phyloP scores from a whole-genome alignment of 2,888 invertebrate genomes.

The Ornithoptera alexandrae region DNA sequence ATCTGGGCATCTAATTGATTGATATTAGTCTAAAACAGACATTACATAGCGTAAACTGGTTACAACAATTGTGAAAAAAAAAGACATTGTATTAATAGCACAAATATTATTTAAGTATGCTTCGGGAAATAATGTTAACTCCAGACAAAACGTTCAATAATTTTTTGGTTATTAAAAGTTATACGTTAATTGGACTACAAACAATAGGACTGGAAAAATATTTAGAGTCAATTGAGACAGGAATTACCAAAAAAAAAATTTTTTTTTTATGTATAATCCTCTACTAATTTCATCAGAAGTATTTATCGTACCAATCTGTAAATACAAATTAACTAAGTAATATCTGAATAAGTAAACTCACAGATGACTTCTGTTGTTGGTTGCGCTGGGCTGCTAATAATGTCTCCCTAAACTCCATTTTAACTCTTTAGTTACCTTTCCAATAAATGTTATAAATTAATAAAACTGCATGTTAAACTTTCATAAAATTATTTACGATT shows the following conservation, averaged over 20 bases:
- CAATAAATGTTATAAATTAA: constrained; percentile 41
- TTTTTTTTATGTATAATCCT: background rate
- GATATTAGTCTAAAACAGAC: background rate
- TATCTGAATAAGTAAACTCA: constrained; percentile 52
- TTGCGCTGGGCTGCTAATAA: constrained; percentile 74
- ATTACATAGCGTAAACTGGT: background rate
- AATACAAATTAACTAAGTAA: constrained; percentile 25
- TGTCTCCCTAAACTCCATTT: constrained; percentile 76
- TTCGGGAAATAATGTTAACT: too few relatives aligned
- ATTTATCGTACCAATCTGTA: background rate
- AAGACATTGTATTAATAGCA: too few relatives aligned
- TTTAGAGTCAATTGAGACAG: background rate
- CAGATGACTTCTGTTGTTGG: constrained; percentile 79
- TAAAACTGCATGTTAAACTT: constrained; percentile 40
- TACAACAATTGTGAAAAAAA: too few relatives aligned
- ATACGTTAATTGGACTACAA: too few relatives aligned
- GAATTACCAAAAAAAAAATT: background rate
- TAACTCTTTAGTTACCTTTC: constrained; percentile 29
- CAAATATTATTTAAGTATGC: too few relatives aligned
- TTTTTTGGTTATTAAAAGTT: too few relatives aligned
- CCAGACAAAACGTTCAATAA: too few relatives aligned
- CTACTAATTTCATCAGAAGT: background rate
- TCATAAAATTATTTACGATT: constrained; percentile 63
- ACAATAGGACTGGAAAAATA: too few relatives aligned
- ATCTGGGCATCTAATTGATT: background rate